phyloP scores from a whole-genome alignment of 2,888 invertebrate species.

The Parnassius smintheus region DNA sequence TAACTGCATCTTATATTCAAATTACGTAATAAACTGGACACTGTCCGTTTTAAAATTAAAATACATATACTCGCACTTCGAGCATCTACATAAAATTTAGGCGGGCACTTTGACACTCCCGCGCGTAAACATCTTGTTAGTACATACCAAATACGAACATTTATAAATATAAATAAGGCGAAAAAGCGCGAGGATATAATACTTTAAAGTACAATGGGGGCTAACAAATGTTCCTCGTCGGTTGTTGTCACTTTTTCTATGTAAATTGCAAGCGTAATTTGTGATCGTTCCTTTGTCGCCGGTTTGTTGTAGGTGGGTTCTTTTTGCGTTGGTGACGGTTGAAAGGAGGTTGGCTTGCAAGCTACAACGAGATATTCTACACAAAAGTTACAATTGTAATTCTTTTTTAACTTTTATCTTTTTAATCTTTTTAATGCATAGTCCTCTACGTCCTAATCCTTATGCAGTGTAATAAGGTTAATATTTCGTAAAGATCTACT shows the following conservation, averaged over 20 bases:
- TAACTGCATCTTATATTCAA: too few species aligned
- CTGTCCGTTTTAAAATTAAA: neutral
- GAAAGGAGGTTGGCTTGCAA: slow-evolving; percentile 37
- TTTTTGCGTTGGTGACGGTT: slow-evolving; percentile 42
- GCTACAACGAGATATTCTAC: slow-evolving; percentile 18
- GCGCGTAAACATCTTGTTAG: slow-evolving; percentile 74
- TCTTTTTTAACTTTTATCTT: slow-evolving; percentile 2
- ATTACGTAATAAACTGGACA: too few species aligned
- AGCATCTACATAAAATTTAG: slow-evolving; percentile 42
- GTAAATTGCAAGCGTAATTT: slow-evolving; percentile 74
- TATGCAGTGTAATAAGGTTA: too few species aligned
- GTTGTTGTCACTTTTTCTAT: slow-evolving; percentile 73
- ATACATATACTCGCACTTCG: neutral
- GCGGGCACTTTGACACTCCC: slow-evolving; percentile 60
- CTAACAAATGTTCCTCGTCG: slow-evolving; percentile 71
- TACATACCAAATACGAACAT: slow-evolving; percentile 68
- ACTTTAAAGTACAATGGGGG: slow-evolving; percentile 67
- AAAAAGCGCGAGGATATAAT: slow-evolving; percentile 54
- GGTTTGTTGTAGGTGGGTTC: slow-evolving; percentile 30
- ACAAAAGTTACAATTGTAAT: slow-evolving; percentile 11
- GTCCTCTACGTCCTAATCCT: neutral
- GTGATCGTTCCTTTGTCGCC: slow-evolving; percentile 49
- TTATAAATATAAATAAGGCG: slow-evolving; percentile 74
- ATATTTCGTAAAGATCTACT: too few species aligned
- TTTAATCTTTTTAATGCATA: slow-evolving; percentile 4